Evolutionary conservation across 2,113 vertebrate genomes (phyloP).

Genomic region (Seriola rivoliana): DNA sequence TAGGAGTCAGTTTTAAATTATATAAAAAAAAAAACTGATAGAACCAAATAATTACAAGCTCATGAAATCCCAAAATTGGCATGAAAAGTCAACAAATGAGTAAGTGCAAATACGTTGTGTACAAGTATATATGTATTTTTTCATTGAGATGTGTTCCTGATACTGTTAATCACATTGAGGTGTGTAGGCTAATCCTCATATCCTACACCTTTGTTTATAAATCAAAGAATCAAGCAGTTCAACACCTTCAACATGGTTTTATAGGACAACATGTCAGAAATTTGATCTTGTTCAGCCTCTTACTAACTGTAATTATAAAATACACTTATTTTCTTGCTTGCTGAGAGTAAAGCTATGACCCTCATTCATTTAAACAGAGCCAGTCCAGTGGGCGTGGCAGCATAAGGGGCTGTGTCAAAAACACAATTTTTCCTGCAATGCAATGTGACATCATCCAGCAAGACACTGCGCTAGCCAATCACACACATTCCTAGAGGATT

Average conservation of each 20-base stretch:
- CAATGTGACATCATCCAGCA: neutral
- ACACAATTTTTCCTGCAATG: neutral
- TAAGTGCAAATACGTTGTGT: constrained; percentile 14
- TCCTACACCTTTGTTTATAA: constrained; percentile 43
- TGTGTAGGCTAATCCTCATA: constrained; percentile 54
- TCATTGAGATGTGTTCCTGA: constrained; percentile 22
- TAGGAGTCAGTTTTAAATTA: constrained; percentile 16
- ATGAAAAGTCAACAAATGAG: neutral
- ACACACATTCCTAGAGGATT: neutral
- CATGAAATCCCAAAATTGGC: constrained; percentile 18
- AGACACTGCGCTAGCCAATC: neutral
- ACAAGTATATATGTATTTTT: neutral
- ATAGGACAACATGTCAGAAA: constrained; percentile 6
- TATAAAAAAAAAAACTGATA: neutral
- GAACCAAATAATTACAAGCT: neutral
- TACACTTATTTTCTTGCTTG: neutral
- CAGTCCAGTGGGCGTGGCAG: neutral
- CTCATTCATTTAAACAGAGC: neutral
- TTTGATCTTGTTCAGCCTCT: neutral
- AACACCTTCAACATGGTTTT: constrained; percentile 24
- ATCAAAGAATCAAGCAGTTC: constrained; percentile 32
- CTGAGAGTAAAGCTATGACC: neutral
- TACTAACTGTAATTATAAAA: neutral
- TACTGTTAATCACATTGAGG: constrained; percentile 58
- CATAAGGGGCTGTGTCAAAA: neutral